phyloP scores from a whole-genome alignment of 1,140 invertebrate species.

The Eufriesea mexicana region DNA sequence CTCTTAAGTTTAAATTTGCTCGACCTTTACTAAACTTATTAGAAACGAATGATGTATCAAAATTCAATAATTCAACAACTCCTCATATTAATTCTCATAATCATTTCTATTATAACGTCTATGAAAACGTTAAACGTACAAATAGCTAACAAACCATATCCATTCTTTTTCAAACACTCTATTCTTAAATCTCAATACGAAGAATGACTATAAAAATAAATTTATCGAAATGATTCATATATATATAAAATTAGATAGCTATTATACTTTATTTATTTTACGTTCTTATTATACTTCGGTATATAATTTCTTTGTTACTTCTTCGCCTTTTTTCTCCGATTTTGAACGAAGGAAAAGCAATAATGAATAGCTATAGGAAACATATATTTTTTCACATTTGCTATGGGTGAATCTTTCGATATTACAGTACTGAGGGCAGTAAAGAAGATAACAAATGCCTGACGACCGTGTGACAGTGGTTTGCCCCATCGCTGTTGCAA shows the following conservation, averaged over 20 bases:
- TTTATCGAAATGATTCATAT: no score
- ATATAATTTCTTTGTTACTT: neutral
- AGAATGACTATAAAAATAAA: no score
- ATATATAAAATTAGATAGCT: no score
- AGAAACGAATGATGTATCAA: neutral
- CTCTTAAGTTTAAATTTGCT: neutral
- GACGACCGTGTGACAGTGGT: conserved; percentile 31
- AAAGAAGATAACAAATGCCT: conserved; percentile 47
- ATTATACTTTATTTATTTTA: no score
- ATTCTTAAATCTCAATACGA: no score
- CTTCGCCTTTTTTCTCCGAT: neutral
- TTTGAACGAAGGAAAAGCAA: neutral
- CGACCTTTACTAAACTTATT: conserved; percentile 6
- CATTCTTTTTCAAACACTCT: no score
- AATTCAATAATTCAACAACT: neutral
- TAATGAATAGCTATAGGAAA: neutral
- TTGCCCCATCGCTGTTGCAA: conserved; percentile 47
- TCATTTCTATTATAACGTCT: no score
- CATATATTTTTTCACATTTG: neutral
- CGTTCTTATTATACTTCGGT: neutral
- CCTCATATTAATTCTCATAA: neutral
- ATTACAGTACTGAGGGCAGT: conserved; percentile 47
- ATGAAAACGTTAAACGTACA: no score
- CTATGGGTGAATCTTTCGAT: conserved; percentile 27
- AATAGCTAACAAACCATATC: no score